A percentile compares a stretch with the other conserved stretches of the same genome.
These are phyloP conservation scores for Thomomys bottae DNA, from an alignment of 2,113 vertebrate genomes.

Conservation along the genomic window DNA sequence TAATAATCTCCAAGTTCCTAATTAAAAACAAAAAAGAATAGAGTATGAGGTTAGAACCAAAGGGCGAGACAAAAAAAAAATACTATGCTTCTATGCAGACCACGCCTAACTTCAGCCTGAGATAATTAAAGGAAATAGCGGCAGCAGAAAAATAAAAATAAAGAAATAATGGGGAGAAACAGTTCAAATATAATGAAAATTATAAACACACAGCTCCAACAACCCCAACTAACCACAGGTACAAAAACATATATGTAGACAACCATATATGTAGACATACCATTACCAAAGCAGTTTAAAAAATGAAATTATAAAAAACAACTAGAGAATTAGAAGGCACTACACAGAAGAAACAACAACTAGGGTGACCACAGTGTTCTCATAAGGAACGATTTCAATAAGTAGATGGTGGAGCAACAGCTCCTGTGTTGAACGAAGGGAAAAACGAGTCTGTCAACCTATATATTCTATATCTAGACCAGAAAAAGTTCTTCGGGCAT, in stretches of 20 bases:
- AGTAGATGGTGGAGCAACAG: background rate
- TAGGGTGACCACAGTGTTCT: background rate
- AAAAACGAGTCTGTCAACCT: background rate
- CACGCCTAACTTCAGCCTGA: background rate
- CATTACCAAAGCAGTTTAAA: background rate
- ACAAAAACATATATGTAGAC: background rate
- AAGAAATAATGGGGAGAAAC: background rate
- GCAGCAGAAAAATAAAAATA: background rate
- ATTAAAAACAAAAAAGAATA: background rate
- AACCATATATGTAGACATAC: background rate
- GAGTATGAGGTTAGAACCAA: background rate
- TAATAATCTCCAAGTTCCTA: background rate
- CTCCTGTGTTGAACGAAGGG: background rate
- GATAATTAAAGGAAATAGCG: background rate
- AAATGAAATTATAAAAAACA: conserved; percentile 3
- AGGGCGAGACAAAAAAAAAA: background rate
- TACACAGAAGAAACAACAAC: background rate
- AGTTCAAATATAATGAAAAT: conserved; percentile 8
- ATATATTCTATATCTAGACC: no score
- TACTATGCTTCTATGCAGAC: background rate
- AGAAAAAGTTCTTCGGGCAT: background rate
- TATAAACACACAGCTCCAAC: background rate
- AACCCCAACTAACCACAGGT: background rate
- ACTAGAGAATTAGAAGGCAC: no score
- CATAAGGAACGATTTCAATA: background rate